Base-by-base conservation (phyloP, 2,797 vertebrate species). In the Crotalus adamanteus region DNA sequence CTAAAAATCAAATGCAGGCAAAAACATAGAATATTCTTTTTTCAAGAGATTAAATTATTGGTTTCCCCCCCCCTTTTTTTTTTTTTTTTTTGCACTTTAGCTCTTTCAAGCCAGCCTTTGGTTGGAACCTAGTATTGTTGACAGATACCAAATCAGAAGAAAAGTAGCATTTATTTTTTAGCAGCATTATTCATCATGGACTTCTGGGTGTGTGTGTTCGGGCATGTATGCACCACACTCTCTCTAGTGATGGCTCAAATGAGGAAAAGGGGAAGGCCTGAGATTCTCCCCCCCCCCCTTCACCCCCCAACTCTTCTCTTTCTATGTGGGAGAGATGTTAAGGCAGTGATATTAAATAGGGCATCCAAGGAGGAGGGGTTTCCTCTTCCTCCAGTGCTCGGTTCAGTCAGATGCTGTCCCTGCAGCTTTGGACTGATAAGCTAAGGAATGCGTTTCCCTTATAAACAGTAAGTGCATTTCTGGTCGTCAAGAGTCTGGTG, bases 281-380 rank as follows among this genome's bases (percentile, higher is more conserved):
- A 14, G 28, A 20, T 42, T 9, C 86, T 37, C 89, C 53, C 55
- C 28, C 55, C n/a, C 28, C 55, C 16, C 16, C 28, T 25, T 28
- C 26, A 11, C 13, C 12, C 14, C 18, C 3, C 37, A 47, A 83
- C 37, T 47, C 73, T 78, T 20, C 42, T 47, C 3, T n/a, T 91
- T 59, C 28, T 91, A 61, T 88, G 90, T 2, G 55, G 37, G 94
- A 86, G 69, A 94, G 97, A 95, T 97, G 96, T 96, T 96, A 96
- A 95, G 94, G 96, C 96, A 37, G 94, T 93, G 96, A 96, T 91
- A 88, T 96, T 97, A 97, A 97, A 96, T 96, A 97, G 97, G 96
- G 96, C 96, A 95, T 93, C 95, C 93, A 94, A 92, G 95, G 96
- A 97, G 98, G 98, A 97, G 97, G 98, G 97, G 98, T 97, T 92